Base-by-base conservation (phyloP, 2,113 vertebrate genomes). In the Ammospiza caudacuta region DNA sequence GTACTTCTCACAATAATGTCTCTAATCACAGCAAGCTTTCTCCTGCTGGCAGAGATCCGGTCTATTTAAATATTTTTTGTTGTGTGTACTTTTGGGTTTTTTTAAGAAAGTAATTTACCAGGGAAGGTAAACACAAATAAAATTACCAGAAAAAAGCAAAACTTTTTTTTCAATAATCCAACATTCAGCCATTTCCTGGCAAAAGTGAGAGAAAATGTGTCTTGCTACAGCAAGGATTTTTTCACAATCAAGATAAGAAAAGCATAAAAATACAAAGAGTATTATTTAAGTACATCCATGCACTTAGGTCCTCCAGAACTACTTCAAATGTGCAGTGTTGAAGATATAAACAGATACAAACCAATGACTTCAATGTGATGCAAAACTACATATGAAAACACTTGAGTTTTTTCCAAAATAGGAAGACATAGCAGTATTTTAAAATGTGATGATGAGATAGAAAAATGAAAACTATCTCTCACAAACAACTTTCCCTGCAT, bases 251-350 rank as follows among this genome's bases (percentile, higher is more conserved):
- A 57, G 55, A 3, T 43, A 74, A 84, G 18, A 96, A 47, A 95
- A 92, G 27, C 89, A 66, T 63, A 95, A 92, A 22, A 87, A 68
- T 33, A 67, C 7, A 57, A 25, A 17, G 28, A 70, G 62, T 83
- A 82, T n/a, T 89, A 75, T 93, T 90, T 11, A 92, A 95, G 47
- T 68, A 58, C n/a, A 66, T 83, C 59, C 76, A 94, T 89, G 84
- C 85, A 52, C 44, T 89, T 66, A 69, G 28, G 51, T 68, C 37
- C 51, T 62, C 41, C 41, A 94, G 49, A 95, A 89, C 12, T 68
- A 73, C 62, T 73, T 68, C n/a, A 84, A 64, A 70, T 75, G 67
- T 95, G 85, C 63, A 90, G 44, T 35, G 33, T 31, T 70, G 59
- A 93, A 78, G 54, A 93, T 89, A 85, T n/a, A 49, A 92, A 90